Conservation (phyloP, 2,888 invertebrate genomes). For the Ditula angustiorana region DNA sequence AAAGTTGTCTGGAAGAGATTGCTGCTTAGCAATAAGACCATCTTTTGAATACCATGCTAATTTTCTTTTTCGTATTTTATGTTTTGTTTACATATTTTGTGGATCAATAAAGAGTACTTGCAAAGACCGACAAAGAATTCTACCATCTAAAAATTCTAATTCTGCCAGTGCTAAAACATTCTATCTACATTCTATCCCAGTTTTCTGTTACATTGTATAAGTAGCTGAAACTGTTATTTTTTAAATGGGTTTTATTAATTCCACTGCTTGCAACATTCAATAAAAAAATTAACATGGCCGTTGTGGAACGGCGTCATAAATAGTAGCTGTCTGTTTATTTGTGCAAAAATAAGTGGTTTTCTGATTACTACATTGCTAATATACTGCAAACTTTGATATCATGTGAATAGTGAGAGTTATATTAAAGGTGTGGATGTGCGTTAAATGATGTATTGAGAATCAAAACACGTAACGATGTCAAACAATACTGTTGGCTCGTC, state of each 20-base stretch:
- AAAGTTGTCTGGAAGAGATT: no score
- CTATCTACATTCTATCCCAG: no score
- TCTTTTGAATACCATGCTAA: no score
- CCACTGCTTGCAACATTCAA: conserved; percentile 43
- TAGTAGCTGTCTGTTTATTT: conserved; percentile 75
- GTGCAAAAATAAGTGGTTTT: conserved; percentile 57
- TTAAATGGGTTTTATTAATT: neutral
- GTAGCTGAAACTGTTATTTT: no score
- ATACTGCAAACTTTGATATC: conserved; percentile 52
- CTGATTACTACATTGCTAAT: conserved; percentile 42
- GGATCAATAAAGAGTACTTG: no score
- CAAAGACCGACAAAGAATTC: no score
- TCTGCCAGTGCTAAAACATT: no score
- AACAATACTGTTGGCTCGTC: conserved; percentile 83
- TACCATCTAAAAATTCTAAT: no score
- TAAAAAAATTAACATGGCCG: conserved; percentile 74
- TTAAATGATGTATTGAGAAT: conserved; percentile 72
- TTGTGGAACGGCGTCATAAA: conserved; percentile 81
- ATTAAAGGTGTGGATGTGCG: conserved; percentile 46
- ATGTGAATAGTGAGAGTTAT: conserved; percentile 60
- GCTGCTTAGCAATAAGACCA: no score
- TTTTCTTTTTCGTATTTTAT: no score
- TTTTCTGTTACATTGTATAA: no score
- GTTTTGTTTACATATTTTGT: no score
- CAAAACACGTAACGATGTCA: conserved; percentile 68